A percentile compares a stretch with the other conserved stretches of the same genome.
Conservation (phyloP, 2,888 invertebrate species). For the Leuctra nigra region DNA sequence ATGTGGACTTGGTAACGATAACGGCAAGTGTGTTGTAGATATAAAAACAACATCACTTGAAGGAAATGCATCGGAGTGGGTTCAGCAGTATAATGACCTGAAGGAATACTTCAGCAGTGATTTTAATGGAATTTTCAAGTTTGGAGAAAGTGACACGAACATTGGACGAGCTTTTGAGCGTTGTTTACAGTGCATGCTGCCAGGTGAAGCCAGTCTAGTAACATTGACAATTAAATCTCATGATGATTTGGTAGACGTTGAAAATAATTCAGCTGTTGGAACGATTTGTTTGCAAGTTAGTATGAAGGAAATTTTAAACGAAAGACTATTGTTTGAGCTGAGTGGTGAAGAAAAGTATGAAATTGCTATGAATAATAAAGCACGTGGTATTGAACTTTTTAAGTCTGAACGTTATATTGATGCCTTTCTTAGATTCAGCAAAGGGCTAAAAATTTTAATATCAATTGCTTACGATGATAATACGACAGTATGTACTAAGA, state of each 20-base stretch:
- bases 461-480: constrained; percentile 46
- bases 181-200: constrained; percentile 33
- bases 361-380: constrained; percentile 47
- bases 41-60: not conserved
- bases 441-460: constrained; percentile 64
- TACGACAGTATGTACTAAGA: constrained; percentile 41
- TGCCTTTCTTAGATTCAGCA: constrained; percentile 66
- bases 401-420: constrained; percentile 53
- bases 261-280: not conserved
- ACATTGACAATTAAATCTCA: not conserved
- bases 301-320: constrained; percentile 26
- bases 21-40: not conserved
- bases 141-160: constrained; percentile 35
- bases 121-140: constrained; percentile 13
- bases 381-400: constrained; percentile 56
- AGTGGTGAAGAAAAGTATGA: constrained; percentile 48
- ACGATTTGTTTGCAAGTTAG: constrained; percentile 18
- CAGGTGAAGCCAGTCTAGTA: constrained; percentile 20
- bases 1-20: no score
- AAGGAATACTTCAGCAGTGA: constrained; percentile 10
- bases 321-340: constrained; percentile 48
- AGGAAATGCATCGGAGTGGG: constrained; percentile 30
- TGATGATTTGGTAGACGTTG: no score
- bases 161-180: constrained; percentile 34
- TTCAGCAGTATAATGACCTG: constrained; percentile 38